A percentile compares a stretch with the other conserved stretches of the same genome.
Evolutionary conservation across 2,888 invertebrate genomes (phyloP).

Genomic region (Ochropleura plecta): DNA sequence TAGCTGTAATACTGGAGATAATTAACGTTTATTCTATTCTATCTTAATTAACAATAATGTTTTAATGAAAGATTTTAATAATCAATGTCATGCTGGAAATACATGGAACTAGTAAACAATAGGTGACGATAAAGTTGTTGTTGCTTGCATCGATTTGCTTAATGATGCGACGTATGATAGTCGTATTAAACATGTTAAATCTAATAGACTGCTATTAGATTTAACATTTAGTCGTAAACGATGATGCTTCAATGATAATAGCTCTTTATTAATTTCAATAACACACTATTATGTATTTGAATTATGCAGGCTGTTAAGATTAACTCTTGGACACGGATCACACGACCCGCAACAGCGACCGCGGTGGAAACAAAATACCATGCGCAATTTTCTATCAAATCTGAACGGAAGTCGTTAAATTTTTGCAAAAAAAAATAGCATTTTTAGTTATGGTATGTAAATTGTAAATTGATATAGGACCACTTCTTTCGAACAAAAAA

Average conservation of each 20-base stretch:
- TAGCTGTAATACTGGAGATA: too few relatives aligned
- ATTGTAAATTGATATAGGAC: too few relatives aligned
- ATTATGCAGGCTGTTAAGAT: neutral
- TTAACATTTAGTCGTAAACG: conserved; percentile 6
- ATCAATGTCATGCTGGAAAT: neutral
- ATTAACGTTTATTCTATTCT: too few relatives aligned
- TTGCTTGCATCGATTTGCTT: neutral
- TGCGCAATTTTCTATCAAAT: neutral
- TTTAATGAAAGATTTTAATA: neutral
- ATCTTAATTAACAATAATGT: neutral
- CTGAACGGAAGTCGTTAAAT: too few relatives aligned
- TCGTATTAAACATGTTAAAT: neutral
- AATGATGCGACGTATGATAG: neutral
- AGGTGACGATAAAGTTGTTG: neutral
- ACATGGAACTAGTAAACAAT: neutral
- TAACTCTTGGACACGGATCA: neutral
- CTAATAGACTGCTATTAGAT: too few relatives aligned
- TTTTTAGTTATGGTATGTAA: too few relatives aligned
- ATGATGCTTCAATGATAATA: neutral
- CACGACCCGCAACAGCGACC: neutral
- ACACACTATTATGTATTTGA: neutral
- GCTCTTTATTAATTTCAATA: neutral
- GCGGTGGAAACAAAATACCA: neutral
- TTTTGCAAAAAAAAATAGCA: too few relatives aligned
- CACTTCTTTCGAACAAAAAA: too few relatives aligned